These are phyloP conservation scores for Meta bourneti DNA, from an alignment of 2,888 invertebrate species.

Conservation along the genomic window DNA sequence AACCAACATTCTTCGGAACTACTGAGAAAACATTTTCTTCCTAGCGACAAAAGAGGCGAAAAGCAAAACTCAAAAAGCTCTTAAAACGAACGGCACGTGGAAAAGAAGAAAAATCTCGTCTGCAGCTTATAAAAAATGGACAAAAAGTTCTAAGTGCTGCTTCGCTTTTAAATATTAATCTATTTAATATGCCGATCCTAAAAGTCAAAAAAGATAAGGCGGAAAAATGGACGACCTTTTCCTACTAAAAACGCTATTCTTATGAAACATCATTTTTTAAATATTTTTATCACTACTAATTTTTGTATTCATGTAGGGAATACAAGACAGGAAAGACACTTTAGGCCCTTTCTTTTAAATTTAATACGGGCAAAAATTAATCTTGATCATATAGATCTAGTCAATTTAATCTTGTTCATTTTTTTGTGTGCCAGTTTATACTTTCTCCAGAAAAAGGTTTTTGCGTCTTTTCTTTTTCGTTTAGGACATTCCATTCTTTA, in stretches of 20 bases:
- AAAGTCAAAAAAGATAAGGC: slow-evolving; percentile 5
- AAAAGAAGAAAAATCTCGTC: not conserved
- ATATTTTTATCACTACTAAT: slow-evolving; percentile 7
- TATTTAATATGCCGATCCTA: slow-evolving; percentile 15
- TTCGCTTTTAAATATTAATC: slow-evolving; percentile 48
- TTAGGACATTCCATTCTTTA: no score
- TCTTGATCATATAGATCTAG: slow-evolving; percentile 7
- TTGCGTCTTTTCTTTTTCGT: not conserved
- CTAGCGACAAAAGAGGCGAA: not conserved
- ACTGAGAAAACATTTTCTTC: not conserved
- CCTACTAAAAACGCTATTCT: not conserved
- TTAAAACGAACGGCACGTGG: not conserved
- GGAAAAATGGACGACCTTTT: not conserved
- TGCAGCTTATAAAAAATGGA: not conserved
- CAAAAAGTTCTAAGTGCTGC: not conserved
- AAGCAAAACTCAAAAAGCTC: not conserved
- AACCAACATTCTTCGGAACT: no score
- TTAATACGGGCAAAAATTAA: slow-evolving; percentile 17
- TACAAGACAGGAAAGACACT: not conserved
- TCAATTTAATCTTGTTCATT: not conserved
- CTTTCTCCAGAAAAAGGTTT: not conserved
- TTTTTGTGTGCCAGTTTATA: not conserved
- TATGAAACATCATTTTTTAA: slow-evolving; percentile 14
- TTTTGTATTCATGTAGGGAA: not conserved
- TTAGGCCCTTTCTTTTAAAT: not conserved